A percentile compares a stretch with the other conserved stretches of the same genome.
These are phyloP conservation scores for Dermolepida albohirtum DNA, from an alignment of 2,888 invertebrate species.

Conservation along the genomic window DNA sequence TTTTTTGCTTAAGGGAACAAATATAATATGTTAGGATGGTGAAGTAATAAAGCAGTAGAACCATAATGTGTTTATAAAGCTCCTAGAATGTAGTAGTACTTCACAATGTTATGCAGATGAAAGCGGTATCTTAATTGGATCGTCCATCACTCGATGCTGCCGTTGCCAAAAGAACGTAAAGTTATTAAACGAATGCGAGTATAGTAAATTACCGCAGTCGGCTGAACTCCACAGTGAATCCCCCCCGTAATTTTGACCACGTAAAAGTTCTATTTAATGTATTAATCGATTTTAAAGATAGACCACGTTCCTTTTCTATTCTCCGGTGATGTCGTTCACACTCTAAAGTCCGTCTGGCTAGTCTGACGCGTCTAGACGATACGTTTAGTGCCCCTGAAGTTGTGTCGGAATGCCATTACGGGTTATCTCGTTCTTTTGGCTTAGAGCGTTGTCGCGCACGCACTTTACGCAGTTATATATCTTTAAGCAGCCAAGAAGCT, in stretches of 20 bases:
- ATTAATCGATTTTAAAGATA: conserved; percentile 26
- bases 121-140: conserved; percentile 31
- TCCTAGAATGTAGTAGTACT: conserved; percentile 4
- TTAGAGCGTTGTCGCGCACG: conserved; percentile 15
- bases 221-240: too few species aligned
- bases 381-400: neutral
- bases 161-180: conserved; percentile 26
- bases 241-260: too few species aligned
- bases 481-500: conserved; percentile 28
- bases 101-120: conserved; percentile 26
- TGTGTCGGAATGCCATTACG: conserved; percentile 31
- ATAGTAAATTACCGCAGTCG: conserved; percentile 14
- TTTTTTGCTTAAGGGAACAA: too few species aligned
- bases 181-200: conserved; percentile 13
- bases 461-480: conserved; percentile 22
- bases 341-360: conserved; percentile 7
- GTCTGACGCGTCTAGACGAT: conserved; percentile 25
- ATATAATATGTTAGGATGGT: too few species aligned
- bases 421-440: conserved; percentile 25
- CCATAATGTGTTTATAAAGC: neutral
- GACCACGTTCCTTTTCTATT: neutral
- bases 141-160: conserved; percentile 19
- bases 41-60: neutral
- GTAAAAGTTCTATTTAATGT: conserved; percentile 13
- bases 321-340: neutral